Percentiles rank a stretch among this genome's conserved stretches.
These are phyloP conservation scores for Tupaia tana DNA, from an alignment of 2,113 vertebrate genomes.

Conservation along the genomic window DNA sequence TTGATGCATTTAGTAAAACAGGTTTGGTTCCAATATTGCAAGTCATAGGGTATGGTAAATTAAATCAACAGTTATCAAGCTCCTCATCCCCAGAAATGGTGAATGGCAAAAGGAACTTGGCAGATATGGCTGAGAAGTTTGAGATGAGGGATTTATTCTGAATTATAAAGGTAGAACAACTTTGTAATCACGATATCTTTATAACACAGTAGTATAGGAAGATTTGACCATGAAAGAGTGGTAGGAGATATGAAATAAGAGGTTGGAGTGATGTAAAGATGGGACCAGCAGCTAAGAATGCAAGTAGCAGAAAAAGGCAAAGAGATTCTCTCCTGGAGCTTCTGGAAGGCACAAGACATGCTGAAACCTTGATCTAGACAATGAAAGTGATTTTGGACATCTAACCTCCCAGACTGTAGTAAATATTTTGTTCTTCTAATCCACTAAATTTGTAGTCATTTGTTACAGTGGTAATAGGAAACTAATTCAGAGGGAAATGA, in stretches of 20 bases:
- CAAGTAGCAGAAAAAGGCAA: background rate
- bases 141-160: background rate
- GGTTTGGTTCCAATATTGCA: background rate
- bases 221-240: background rate
- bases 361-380: background rate
- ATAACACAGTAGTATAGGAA: background rate
- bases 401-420: background rate
- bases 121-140: background rate
- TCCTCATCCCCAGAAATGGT: background rate
- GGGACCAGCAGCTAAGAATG: background rate
- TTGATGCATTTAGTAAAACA: background rate
- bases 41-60: background rate
- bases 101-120: background rate
- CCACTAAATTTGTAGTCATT: background rate
- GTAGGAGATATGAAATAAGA: background rate
- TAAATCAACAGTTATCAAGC: background rate
- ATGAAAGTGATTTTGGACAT: background rate
- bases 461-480: background rate
- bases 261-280: background rate
- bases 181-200: background rate
- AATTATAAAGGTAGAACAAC: background rate
- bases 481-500: background rate
- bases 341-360: background rate
- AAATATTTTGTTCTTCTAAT: background rate
- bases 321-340: accelerated